phyloP scores from a whole-genome alignment of 2,888 invertebrate genomes.

The Zhuqinia jingwanae region DNA sequence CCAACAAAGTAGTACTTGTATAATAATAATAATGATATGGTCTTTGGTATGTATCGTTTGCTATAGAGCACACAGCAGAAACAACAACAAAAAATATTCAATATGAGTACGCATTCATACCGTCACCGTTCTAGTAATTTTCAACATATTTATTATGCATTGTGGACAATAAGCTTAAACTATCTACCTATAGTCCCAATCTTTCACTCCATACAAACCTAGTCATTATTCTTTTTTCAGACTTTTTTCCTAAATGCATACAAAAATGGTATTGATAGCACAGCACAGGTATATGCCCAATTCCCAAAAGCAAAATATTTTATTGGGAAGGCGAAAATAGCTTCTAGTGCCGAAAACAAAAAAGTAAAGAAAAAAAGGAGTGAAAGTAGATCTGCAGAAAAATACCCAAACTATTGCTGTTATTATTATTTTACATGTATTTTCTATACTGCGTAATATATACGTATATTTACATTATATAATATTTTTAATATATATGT shows the following conservation, averaged over 20 bases:
- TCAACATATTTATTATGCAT: conserved; percentile 17
- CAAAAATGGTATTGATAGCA: conserved; percentile 34
- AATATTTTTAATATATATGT: too few relatives aligned
- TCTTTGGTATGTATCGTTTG: too few relatives aligned
- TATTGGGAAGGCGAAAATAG: background rate
- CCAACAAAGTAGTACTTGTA: too few relatives aligned
- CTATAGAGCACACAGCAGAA: too few relatives aligned
- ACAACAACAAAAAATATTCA: too few relatives aligned
- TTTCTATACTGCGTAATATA: conserved; percentile 4
- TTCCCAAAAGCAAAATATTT: conserved; percentile 37
- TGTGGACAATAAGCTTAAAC: background rate
- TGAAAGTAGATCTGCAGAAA: conserved; percentile 59
- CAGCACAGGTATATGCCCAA: too few relatives aligned
- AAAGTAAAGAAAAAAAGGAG: conserved; percentile 35
- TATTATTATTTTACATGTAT: conserved; percentile 30
- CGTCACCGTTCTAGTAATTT: too few relatives aligned
- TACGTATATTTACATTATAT: too few relatives aligned
- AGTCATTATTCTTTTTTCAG: conserved; percentile 43
- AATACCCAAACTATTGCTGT: conserved; percentile 41
- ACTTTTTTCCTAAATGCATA: conserved; percentile 38
- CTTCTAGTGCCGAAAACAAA: conserved; percentile 3
- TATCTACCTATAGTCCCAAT: conserved; percentile 25
- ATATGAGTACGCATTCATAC: conserved; percentile 8
- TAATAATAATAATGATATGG: too few relatives aligned
- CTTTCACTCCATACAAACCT: conserved; percentile 46